phyloP scores from a whole-genome alignment of 2,797 vertebrate genomes.

The Prunella strophiata region DNA sequence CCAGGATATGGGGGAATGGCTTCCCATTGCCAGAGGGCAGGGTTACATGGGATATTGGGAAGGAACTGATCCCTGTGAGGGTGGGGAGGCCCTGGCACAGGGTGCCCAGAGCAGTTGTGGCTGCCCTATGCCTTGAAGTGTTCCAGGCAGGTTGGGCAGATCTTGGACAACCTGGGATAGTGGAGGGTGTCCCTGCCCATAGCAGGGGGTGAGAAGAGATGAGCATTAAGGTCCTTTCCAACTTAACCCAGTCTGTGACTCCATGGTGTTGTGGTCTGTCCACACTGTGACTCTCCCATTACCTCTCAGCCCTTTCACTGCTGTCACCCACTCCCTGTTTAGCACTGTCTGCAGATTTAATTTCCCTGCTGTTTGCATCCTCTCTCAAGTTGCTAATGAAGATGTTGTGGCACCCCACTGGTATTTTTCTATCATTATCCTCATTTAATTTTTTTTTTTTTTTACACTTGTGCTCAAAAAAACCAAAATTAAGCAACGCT shows the following conservation, averaged over 20 bases:
- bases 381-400: slow-evolving; percentile 34
- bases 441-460: neutral
- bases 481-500: neutral
- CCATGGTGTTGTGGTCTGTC: neutral
- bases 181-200: neutral
- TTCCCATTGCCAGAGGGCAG: neutral
- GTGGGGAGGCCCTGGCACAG: neutral
- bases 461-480: neutral
- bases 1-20: neutral
- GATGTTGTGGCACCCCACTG: slow-evolving; percentile 1
- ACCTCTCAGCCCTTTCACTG: neutral
- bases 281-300: neutral
- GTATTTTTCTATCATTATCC: slow-evolving; percentile 37
- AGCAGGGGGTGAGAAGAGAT: neutral
- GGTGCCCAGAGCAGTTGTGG: rapidly evolving
- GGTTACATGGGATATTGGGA: neutral
- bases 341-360: neutral
- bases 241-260: neutral
- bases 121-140: neutral
- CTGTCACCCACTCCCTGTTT: neutral
- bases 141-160: rapidly evolving
- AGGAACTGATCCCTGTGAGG: neutral
- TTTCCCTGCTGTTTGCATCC: slow-evolving; percentile 19
- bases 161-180: rapidly evolving
- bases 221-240: neutral